A percentile compares a stretch with the other conserved stretches of the same genome.
Conservation (phyloP, 1,140 invertebrate genomes). For the Choristoneura fumiferana region DNA sequence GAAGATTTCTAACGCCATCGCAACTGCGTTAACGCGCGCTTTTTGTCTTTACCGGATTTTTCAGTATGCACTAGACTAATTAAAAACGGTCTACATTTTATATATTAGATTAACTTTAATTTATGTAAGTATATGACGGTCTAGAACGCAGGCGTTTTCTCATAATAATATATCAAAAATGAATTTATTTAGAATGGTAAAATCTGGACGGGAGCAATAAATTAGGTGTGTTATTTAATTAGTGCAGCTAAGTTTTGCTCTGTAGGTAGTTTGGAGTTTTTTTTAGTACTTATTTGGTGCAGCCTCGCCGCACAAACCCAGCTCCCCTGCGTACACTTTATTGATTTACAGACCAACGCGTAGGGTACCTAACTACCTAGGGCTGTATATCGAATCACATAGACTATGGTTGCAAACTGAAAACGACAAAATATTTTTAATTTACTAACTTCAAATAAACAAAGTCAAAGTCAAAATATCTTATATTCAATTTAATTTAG, state of each 20-base stretch:
- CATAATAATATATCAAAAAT: too few relatives aligned
- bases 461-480: too few relatives aligned
- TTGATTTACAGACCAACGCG: constrained; percentile 46
- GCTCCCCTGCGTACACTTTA: constrained; percentile 41
- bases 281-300: too few relatives aligned
- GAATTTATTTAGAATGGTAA: neutral
- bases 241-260: neutral
- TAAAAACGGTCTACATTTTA: constrained; percentile 20
- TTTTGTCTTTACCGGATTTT: constrained; percentile 38
- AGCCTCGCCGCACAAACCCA: constrained; percentile 21
- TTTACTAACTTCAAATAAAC: too few relatives aligned
- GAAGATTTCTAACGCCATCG: constrained; percentile 50
- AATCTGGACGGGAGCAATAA: neutral
- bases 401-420: constrained; percentile 2
- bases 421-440: neutral
- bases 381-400: constrained; percentile 10
- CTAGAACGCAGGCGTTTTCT: too few relatives aligned
- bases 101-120: neutral
- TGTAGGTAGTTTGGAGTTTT: too few relatives aligned
- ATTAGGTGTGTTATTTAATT: neutral
- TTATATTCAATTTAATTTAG: too few relatives aligned
- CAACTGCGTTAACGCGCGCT: constrained; percentile 48
- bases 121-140: neutral
- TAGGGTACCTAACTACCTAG: constrained; percentile 43
- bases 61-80: constrained; percentile 29